These are phyloP conservation scores for Trachymyrmex septentrionalis DNA, from an alignment of 1,140 invertebrate species.

Conservation along the genomic window DNA sequence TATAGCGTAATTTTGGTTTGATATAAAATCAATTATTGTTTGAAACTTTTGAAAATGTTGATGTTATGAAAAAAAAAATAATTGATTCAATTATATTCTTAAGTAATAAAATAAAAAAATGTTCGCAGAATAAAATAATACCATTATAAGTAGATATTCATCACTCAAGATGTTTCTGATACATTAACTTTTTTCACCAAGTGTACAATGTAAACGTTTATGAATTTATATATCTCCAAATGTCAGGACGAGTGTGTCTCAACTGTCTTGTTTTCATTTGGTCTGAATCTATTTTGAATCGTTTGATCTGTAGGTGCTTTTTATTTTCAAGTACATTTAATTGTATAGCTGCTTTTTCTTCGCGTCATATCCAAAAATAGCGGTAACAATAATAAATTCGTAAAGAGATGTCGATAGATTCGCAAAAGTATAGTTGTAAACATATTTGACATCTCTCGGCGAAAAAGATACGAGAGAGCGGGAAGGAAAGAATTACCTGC, in stretches of 20 bases:
- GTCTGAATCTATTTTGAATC: neutral
- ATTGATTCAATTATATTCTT: neutral
- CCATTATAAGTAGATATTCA: neutral
- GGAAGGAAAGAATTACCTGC: conserved; percentile 77
- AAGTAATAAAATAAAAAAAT: neutral
- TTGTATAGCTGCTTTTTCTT: neutral
- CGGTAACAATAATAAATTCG: neutral
- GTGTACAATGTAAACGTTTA: neutral
- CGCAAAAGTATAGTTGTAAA: neutral
- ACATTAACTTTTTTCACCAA: neutral
- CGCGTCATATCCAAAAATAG: neutral
- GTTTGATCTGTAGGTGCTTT: neutral
- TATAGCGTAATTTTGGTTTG: neutral
- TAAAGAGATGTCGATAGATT: neutral
- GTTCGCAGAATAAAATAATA: neutral
- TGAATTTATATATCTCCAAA: neutral
- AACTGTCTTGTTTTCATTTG: neutral
- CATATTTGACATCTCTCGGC: neutral
- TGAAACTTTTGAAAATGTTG: neutral
- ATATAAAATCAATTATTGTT: neutral
- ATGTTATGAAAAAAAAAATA: neutral
- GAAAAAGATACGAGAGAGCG: neutral
- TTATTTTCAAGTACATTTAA: neutral
- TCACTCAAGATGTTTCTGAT: neutral
- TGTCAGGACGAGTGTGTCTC: neutral